Conservation (phyloP, 2,797 vertebrate species). For the Lithobates pipiens region DNA sequence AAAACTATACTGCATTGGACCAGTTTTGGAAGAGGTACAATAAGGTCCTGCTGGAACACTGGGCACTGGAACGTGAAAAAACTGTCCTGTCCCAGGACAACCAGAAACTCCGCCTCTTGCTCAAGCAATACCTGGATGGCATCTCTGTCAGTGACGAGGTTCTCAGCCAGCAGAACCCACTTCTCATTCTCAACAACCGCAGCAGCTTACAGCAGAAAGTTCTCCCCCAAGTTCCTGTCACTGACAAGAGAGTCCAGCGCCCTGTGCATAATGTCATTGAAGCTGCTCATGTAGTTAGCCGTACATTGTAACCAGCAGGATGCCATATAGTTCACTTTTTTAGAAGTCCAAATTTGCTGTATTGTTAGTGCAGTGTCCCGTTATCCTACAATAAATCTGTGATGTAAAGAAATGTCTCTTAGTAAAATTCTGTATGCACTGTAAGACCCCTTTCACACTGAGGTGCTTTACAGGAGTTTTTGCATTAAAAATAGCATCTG, state of each 20-base stretch:
- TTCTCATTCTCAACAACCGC: slow-evolving; percentile 69
- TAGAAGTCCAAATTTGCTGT: too few relatives aligned
- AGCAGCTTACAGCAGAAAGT: slow-evolving; percentile 18
- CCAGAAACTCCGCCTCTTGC: slow-evolving; percentile 70
- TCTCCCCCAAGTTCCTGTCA: slow-evolving; percentile 31
- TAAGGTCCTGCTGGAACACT: slow-evolving; percentile 81
- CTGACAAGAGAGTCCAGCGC: not conserved
- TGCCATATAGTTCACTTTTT: not conserved
- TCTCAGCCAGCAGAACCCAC: slow-evolving; percentile 69
- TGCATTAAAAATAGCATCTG: too few relatives aligned
- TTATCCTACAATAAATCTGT: too few relatives aligned
- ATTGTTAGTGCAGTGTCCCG: too few relatives aligned
- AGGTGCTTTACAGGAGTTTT: too few relatives aligned
- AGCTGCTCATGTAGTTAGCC: slow-evolving; percentile 69
- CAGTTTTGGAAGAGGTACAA: slow-evolving; percentile 85
- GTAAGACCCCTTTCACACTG: too few relatives aligned
- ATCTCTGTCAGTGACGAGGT: slow-evolving; percentile 72
- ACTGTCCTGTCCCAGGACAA: slow-evolving; percentile 72
- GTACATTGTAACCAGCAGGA: slow-evolving; percentile 8
- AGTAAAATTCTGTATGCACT: too few relatives aligned
- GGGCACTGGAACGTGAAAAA: slow-evolving; percentile 72
- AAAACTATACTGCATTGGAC: slow-evolving; percentile 75
- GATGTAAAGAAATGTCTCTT: too few relatives aligned
- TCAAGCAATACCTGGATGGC: slow-evolving; percentile 79
- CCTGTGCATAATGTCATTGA: slow-evolving; percentile 64